phyloP scores from a whole-genome alignment of 1,140 invertebrate species.

The Cepaea nemoralis region DNA sequence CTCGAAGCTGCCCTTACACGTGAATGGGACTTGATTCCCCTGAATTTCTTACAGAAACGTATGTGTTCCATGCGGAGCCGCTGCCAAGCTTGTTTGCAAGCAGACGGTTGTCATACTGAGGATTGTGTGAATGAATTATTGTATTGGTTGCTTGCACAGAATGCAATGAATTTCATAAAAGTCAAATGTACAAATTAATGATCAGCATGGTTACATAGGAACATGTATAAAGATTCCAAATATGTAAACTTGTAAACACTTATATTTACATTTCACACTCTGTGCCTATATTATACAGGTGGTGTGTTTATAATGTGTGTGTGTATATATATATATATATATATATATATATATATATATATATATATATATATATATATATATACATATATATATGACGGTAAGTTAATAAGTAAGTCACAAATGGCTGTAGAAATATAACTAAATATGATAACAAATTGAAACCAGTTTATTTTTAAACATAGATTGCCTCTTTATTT shows the following conservation, averaged over 20 bases:
- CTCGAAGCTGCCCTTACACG: neutral
- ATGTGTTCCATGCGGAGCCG: neutral
- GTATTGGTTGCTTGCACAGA: neutral
- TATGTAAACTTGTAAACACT: too few relatives aligned
- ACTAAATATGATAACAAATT: too few relatives aligned
- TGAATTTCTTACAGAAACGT: neutral
- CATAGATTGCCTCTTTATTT: too few relatives aligned
- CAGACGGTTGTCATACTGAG: neutral
- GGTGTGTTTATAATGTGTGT: too few relatives aligned
- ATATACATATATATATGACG: too few relatives aligned
- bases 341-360: too few relatives aligned
- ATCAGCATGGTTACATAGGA: neutral
- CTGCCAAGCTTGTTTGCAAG: slow-evolving; percentile 9
- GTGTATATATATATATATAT: too few relatives aligned
- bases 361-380: too few relatives aligned
- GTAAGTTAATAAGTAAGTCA: too few relatives aligned
- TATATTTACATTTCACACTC: neutral
- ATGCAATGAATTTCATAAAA: slow-evolving; percentile 2
- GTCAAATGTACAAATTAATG: slow-evolving; percentile 2
- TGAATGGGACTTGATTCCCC: slow-evolving; percentile 1
- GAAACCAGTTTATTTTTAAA: too few relatives aligned
- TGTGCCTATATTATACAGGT: too few relatives aligned
- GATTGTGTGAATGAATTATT: neutral
- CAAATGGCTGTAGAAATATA: too few relatives aligned
- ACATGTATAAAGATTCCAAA: neutral